These are phyloP conservation scores for rabbit (Oryctolagus cuniculus) DNA, from an alignment of 2,113 vertebrate species.

Conservation along the genomic window mOryCun1.1 NC_091435.1:7343001-7343500, in stretches of 20 bases:
- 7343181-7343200: background rate
- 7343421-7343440: background rate
- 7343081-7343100: fast-evolving
- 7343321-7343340: background rate
- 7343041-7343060: fast-evolving
- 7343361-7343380: background rate
- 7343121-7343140: background rate
- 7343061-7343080: background rate
- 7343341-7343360: background rate
- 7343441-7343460: fast-evolving
- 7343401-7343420: fast-evolving
- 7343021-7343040: background rate
- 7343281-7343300: background rate
- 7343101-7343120: background rate
- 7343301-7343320: fast-evolving
- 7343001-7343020: background rate
- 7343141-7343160: background rate
- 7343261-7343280: background rate
- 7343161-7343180: background rate
- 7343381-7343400: background rate
- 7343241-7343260: background rate
- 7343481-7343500: background rate
- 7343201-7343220: background rate
- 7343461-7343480: fast-evolving
- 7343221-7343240: fast-evolving